Evolutionary conservation across 2,113 vertebrate genomes (phyloP).

Genomic region (Scortum barcoo): DNA sequence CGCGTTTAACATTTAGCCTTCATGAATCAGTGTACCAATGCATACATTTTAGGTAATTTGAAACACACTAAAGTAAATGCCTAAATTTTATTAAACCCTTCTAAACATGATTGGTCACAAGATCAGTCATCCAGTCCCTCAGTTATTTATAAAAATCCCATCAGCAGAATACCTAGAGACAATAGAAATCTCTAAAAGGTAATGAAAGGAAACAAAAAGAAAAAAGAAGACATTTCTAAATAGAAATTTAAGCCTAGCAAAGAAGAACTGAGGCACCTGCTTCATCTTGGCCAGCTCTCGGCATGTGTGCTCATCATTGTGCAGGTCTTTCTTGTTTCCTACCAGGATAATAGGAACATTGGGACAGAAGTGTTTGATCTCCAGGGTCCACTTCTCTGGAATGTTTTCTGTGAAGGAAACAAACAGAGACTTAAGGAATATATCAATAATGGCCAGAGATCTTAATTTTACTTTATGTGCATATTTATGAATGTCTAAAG

Average conservation of each 20-base stretch:
- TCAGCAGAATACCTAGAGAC: not conserved
- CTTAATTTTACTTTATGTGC: not conserved
- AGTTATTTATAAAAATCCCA: not conserved
- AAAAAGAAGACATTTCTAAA: not conserved
- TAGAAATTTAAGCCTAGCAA: not conserved
- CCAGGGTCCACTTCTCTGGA: slow-evolving; percentile 99
- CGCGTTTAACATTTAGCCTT: no score
- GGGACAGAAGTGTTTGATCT: slow-evolving; percentile 99
- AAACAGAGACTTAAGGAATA: not conserved
- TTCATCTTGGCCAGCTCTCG: slow-evolving; percentile 99
- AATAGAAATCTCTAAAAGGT: no score
- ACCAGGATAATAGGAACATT: slow-evolving; percentile 99
- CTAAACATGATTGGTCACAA: not conserved
- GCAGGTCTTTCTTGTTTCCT: slow-evolving; percentile 99
- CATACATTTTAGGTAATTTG: no score
- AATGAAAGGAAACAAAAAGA: no score
- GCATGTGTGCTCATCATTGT: slow-evolving; percentile 98
- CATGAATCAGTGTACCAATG: no score
- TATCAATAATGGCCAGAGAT: not conserved
- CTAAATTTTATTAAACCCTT: no score
- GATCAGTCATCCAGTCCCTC: no score
- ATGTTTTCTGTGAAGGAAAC: slow-evolving; percentile 91
- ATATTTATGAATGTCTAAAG: not conserved
- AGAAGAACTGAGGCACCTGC: slow-evolving; percentile 84
- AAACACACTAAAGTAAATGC: no score